Evolutionary conservation across 2,113 vertebrate species (phyloP), one percentile per base, ranked within the genome.

Genomic region (Passer domesticus): DNA sequence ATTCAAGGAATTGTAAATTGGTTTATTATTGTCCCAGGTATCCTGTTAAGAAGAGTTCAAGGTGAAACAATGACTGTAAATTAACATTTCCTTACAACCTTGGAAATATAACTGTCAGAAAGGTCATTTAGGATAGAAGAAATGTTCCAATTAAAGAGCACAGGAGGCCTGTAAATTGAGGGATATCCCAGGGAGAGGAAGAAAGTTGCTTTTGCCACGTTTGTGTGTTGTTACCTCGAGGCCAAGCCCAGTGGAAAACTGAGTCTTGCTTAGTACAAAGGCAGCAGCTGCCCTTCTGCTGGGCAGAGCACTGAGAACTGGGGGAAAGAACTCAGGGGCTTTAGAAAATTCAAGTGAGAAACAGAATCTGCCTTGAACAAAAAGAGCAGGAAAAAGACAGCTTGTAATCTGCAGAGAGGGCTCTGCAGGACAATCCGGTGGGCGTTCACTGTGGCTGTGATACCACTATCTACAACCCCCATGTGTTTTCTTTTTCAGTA

Each of bases 401-500:
- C 44, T 79, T 85, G 52, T 91, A 90, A 83, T 92, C 80, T 89
- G 44, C 21, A 21, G 39, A 83, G 83, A 89, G 56, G 39, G 35
- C 64, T 87, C 27, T 67, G 92, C 89, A 80, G 83, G 95, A 93
- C 91, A 89, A 86, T 47, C 9, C 3, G 1, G 79, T 83, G 46
- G 91, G 94, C 9, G 25, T 90, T 76, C 50, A 50, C 94, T 67
- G 86, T 83, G 91, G 78, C 22, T 90, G 64, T 23, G 89, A 83
- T 70, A 92, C 50, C 76, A 74, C 76, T 92, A 79, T 85, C 90
- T 95, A 47, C 92, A 90, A n/a, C 35, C 28, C 67, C 75, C 74
- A 47, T 15, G 78, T 85, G 79, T 64, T 95, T 77, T 95, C 78
- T 59, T 90, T 89, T 70, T 64, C 91, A 73, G 66, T 14, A 56